phyloP scores from a whole-genome alignment of 2,888 invertebrate species.

The Phalera bucephala region DNA sequence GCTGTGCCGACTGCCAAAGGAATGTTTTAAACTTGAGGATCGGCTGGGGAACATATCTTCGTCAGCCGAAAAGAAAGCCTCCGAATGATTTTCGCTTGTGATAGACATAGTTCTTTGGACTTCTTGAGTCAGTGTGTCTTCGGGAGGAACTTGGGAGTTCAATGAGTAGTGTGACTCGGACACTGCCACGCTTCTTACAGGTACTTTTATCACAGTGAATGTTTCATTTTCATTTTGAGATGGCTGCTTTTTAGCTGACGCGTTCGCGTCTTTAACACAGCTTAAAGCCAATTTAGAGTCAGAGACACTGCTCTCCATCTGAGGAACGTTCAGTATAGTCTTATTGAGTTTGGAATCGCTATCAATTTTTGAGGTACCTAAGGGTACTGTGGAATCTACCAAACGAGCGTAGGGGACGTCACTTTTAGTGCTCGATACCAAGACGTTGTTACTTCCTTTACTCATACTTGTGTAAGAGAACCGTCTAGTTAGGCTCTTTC shows the following conservation, averaged over 20 bases:
- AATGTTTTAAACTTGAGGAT: conserved; percentile 87
- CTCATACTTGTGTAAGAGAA: conserved; percentile 76
- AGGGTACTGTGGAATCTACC: conserved; percentile 85
- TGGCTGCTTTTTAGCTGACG: conserved; percentile 49
- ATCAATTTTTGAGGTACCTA: conserved; percentile 85
- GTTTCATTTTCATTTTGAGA: conserved; percentile 48
- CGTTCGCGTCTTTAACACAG: conserved; percentile 80
- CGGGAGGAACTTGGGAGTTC: conserved; percentile 81
- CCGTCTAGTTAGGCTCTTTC: conserved; percentile 69
- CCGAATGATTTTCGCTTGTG: conserved; percentile 95
- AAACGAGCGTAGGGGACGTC: conserved; percentile 92
- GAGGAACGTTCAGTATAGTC: conserved; percentile 80
- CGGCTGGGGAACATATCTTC: conserved; percentile 91
- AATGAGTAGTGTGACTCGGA: conserved; percentile 88
- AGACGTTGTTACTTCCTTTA: conserved; percentile 69
- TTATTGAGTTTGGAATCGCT: conserved; percentile 88
- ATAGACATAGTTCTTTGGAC: conserved; percentile 93
- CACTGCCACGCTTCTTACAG: conserved; percentile 78
- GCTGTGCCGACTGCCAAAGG: conserved; percentile 77
- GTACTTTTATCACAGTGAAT: conserved; percentile 66
- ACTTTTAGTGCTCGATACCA: conserved; percentile 75
- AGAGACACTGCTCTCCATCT: conserved; percentile 91
- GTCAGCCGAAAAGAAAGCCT: conserved; percentile 96
- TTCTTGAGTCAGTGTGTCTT: conserved; percentile 83
- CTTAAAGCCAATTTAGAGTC: conserved; percentile 93